Evolutionary conservation across 2,888 invertebrate species (phyloP).

Genomic region (Cephus nigrinus): DNA sequence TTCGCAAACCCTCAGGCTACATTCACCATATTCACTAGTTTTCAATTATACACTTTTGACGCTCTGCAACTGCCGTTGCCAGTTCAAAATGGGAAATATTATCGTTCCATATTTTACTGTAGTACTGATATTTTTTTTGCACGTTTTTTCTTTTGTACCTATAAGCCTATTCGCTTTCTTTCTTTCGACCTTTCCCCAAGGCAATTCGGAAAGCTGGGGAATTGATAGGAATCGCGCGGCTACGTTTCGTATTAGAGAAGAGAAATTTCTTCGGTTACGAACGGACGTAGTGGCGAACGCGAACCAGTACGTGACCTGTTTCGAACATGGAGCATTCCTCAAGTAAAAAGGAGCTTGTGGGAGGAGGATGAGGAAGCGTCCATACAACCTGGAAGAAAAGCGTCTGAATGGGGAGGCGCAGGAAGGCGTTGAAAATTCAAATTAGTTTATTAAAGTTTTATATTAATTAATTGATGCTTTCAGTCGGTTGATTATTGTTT

Average conservation of each 20-base stretch:
- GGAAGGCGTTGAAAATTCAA: not conserved
- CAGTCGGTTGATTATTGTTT: not conserved
- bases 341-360: not conserved
- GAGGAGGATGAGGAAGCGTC: not conserved
- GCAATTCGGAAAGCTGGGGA: not conserved
- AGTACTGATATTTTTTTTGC: not conserved
- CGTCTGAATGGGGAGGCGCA: not conserved
- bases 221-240: not conserved
- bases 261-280: not conserved
- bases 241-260: not conserved
- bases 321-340: not conserved
- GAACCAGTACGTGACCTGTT: conserved; percentile 2
- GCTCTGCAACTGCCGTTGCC: not conserved
- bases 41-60: not conserved
- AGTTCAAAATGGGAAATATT: not conserved
- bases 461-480: not conserved
- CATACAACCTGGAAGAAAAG: not conserved
- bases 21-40: no score
- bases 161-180: not conserved
- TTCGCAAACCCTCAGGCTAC: not conserved
- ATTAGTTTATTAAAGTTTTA: not conserved
- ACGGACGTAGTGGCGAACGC: not conserved
- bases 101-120: not conserved
- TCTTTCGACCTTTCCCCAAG: not conserved
- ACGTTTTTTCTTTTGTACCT: not conserved